Base-by-base conservation (phyloP, 2,113 vertebrate genomes). In the Caranx melampygus region DNA sequence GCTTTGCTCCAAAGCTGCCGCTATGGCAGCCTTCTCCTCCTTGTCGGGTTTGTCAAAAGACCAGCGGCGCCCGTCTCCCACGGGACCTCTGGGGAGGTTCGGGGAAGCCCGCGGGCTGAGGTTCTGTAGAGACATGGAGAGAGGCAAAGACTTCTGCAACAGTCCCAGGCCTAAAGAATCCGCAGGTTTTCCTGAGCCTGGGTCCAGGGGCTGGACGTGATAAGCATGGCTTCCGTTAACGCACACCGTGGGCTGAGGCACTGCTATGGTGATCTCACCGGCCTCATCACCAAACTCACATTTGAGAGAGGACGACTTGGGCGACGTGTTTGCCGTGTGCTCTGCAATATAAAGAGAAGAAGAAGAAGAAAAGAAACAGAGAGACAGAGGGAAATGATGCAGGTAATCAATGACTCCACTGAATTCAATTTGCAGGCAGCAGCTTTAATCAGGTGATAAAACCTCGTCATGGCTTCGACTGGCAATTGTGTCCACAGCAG, bases 191-290 rank as follows among this genome's bases (percentile, higher is more conserved):
- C 89, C 14, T 81, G 93, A 4, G 81, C 79, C 2, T 78, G 82
- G 67, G 89, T 87, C 88, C 79, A 37, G 82, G 69, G 90, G 72
- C 87, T 94, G 95, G 12, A 93, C 86, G 0, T 85, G 81, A 92
- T 97, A 96, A 12, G 96, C 87, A 31, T 98, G 96, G 94, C 96
- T 97, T 79, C 97, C 97, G 0, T 99, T 98, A 88, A 97, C 94
- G 45, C 95, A 97, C n/a, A 96, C 92, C 0, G 94, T 94, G 1
- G 95, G 97, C 72, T 94, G 94, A 68, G 88, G 94, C 69, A 89
- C 90, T 58, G 89, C 81, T 0, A 94, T 86, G 62, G 88, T 93
- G 69, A 95, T 58, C 73, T 96, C 96, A 47, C 92, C 95, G 11
- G 90, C 91, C 20, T 98, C 97, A 0, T 98, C 96, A 0, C 95